Evolutionary conservation across 2,888 invertebrate genomes (phyloP).

Genomic region (Pharmacophagus antenor): DNA sequence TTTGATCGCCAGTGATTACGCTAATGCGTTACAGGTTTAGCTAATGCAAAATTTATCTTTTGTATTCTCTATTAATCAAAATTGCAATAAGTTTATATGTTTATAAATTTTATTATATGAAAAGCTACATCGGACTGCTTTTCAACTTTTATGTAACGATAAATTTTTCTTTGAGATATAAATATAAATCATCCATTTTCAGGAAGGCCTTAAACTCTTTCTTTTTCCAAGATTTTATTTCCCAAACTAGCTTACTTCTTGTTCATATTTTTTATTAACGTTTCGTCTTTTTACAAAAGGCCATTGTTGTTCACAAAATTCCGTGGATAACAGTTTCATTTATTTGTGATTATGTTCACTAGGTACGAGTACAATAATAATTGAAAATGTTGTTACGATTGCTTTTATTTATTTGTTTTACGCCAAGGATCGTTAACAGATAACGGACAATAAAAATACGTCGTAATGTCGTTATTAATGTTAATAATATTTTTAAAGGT

Average conservation of each 20-base stretch:
- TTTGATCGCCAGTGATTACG: constrained; percentile 39
- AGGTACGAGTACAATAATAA: constrained; percentile 41
- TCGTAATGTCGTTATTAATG: constrained; percentile 7
- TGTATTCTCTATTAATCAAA: too few relatives aligned
- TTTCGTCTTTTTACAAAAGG: constrained; percentile 38
- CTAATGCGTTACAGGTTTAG: constrained; percentile 15
- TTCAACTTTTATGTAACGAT: not conserved
- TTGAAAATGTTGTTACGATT: constrained; percentile 60
- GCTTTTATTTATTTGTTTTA: constrained; percentile 44
- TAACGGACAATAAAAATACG: constrained; percentile 18
- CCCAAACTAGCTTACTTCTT: constrained; percentile 28
- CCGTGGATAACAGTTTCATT: constrained; percentile 46
- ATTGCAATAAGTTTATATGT: too few relatives aligned
- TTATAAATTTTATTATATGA: too few relatives aligned
- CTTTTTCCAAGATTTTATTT: constrained; percentile 18
- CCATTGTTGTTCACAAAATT: constrained; percentile 42
- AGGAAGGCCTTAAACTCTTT: not conserved
- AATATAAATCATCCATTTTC: not conserved
- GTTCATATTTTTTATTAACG: constrained; percentile 37
- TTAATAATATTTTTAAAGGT: constrained; percentile 33
- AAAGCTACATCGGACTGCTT: not conserved
- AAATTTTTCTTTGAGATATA: not conserved
- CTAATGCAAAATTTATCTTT: not conserved
- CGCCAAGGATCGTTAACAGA: constrained; percentile 7
- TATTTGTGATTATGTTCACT: constrained; percentile 52